These are phyloP conservation scores for Cardiocondyla obscurior DNA, from an alignment of 1,140 invertebrate species.

Conservation along the genomic window DNA sequence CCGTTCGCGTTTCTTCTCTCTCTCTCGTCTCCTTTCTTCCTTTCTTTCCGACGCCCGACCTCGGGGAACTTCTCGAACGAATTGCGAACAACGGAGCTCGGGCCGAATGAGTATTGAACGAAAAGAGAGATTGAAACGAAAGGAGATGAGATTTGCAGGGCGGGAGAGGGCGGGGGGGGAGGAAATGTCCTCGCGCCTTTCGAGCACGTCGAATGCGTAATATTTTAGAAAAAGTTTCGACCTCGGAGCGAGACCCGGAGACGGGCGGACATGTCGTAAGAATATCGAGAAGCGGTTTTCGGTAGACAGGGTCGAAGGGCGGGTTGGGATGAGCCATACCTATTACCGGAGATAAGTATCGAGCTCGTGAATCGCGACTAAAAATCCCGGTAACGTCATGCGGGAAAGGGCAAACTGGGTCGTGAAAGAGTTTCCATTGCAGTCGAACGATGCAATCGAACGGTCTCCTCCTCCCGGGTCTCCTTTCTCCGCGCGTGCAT, in stretches of 20 bases:
- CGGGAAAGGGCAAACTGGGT: conserved; percentile 73
- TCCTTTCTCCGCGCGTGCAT: conserved; percentile 36
- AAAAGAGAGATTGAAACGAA: conserved; percentile 11
- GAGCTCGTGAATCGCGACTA: conserved; percentile 68
- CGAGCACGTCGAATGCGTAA: conserved; percentile 54
- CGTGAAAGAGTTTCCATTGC: conserved; percentile 70
- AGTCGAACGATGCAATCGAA: conserved; percentile 61
- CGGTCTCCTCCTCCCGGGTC: conserved; percentile 30
- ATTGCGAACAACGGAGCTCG: conserved; percentile 50
- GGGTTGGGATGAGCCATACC: conserved; percentile 55
- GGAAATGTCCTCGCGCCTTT: neutral
- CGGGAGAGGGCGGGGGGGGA: too few species aligned
- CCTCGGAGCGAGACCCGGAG: conserved; percentile 30
- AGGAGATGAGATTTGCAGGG: neutral
- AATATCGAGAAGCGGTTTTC: conserved; percentile 34
- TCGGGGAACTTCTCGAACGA: conserved; percentile 33
- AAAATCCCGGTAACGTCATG: conserved; percentile 69
- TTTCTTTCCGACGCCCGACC: conserved; percentile 19
- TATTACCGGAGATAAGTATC: conserved; percentile 66
- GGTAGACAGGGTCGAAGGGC: conserved; percentile 28
- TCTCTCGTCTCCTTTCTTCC: neutral
- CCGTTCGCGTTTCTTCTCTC: conserved; percentile 53
- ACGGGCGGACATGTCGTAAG: conserved; percentile 61
- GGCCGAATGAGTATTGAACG: conserved; percentile 13
- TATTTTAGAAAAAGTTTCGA: conserved; percentile 74